A percentile compares a stretch with the other conserved stretches of the same genome.
phyloP scores from a whole-genome alignment of 2,113 vertebrate species.

The Nothobranchius kuhntae region DNA sequence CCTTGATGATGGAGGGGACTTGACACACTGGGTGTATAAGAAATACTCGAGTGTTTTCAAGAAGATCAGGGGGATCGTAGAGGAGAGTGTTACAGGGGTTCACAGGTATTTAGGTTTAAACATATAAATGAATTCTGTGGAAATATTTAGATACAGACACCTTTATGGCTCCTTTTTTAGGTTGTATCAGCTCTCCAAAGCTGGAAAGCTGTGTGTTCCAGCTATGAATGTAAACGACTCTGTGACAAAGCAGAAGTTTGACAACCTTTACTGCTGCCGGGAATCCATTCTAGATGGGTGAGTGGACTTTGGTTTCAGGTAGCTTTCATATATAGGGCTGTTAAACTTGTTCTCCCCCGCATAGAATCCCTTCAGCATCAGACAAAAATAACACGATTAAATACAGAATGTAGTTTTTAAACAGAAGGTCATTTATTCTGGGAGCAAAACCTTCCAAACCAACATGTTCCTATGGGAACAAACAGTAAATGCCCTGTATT shows the following conservation, averaged over 20 bases:
- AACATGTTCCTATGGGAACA: too few species aligned
- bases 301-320: slow-evolving; percentile 43
- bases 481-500: too few species aligned
- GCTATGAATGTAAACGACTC: slow-evolving; percentile 99
- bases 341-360: too few species aligned
- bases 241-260: slow-evolving; percentile 99
- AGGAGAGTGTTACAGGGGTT: slow-evolving; percentile 98
- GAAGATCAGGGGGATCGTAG: slow-evolving; percentile 97
- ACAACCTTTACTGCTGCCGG: slow-evolving; percentile 98
- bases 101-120: slow-evolving; percentile 81
- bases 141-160: not conserved
- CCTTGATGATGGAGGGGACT: slow-evolving; percentile 96
- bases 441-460: too few species aligned
- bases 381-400: too few species aligned
- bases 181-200: slow-evolving; percentile 97
- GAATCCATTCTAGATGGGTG: slow-evolving; percentile 98
- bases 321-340: too few species aligned
- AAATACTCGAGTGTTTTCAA: slow-evolving; percentile 97
- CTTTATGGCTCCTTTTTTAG: slow-evolving; percentile 61
- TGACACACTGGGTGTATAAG: slow-evolving; percentile 99
- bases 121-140: not conserved
- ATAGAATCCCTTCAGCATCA: too few species aligned
- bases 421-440: too few species aligned
- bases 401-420: too few species aligned
- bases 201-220: slow-evolving; percentile 96